A percentile compares a stretch with the other conserved stretches of the same genome.
Conservation (phyloP, 30 jellyfish, hydroid and myxozoan species). For the Sanderia malayensis region DNA sequence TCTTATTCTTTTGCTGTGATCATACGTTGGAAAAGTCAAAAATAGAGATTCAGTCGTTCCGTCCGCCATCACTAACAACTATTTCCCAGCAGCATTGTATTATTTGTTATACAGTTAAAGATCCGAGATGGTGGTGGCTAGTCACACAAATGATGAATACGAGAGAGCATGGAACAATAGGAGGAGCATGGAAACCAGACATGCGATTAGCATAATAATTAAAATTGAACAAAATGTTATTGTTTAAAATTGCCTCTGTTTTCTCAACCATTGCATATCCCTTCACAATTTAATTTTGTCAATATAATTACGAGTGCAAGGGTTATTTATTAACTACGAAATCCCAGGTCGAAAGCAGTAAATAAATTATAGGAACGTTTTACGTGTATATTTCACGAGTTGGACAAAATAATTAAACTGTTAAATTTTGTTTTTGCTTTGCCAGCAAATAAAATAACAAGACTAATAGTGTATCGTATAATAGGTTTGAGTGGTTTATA, state of each 20-base stretch:
- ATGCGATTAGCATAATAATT: slow-evolving; percentile 54
- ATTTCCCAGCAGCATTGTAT: slow-evolving; percentile 43
- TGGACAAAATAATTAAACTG: no score
- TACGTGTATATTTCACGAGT: no score
- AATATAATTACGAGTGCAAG: no score
- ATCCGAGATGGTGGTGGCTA: neutral
- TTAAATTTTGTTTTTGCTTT: no score
- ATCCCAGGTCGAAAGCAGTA: no score
- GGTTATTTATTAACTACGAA: no score
- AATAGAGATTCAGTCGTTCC: slow-evolving; percentile 72
- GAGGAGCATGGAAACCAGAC: slow-evolving; percentile 62
- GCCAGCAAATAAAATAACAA: no score
- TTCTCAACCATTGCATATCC: no score
- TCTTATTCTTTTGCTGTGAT: slow-evolving; percentile 34
- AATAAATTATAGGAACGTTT: no score
- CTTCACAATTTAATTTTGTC: no score
- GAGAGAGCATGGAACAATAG: slow-evolving; percentile 11
- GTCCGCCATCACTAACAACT: slow-evolving; percentile 65
- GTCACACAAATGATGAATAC: neutral
- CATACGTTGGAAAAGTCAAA: slow-evolving; percentile 35
- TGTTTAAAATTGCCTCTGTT: neutral
- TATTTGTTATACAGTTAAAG: slow-evolving; percentile 63
- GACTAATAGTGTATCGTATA: no score
- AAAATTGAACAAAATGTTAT: neutral
- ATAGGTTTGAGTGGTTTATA: no score